Base-by-base conservation (phyloP, 2,113 vertebrate species). In the Marcusenius ussheri region DNA sequence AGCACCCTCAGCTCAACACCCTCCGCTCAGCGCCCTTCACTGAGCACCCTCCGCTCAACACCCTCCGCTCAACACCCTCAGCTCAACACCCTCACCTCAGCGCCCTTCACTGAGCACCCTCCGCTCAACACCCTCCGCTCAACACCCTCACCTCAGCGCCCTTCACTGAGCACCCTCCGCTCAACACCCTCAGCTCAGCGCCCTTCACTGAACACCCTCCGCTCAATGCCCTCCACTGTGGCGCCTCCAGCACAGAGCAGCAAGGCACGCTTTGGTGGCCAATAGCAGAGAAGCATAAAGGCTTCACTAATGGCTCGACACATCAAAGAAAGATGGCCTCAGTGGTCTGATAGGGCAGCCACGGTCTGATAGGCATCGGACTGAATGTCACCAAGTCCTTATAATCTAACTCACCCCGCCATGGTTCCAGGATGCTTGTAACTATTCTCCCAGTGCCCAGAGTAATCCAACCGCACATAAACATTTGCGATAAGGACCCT, bases 401-500 rank as follows among this genome's bases (percentile, higher is more conserved):
- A 51, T 46, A 17, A 45, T 50, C 11, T 24, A 21, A 31, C 21
- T 21, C 21, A 13, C 77, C n/a, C 77, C 27, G 45, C 45, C 39
- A 24, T 77, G 87, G 80, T 88, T 85, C 45, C 77, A 45, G 45
- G 46, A 90, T 74, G 74, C 74, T 10, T 53, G 74, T 62, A 62
- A 83, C 80, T 85, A 35, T 50, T 17, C 83, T 46, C 56, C 87
- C 91, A 92, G 89, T 91, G 90, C 74, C 90, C 88, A 89, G 87
- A 53, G 66, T 91, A 88, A 92, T 90, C 87, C 88, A 91, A 88
- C 90, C 89, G 89, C 62, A 89, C 87, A 74, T 85, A 89, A 88
- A 89, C 89, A 90, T 87, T 90, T 77, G 77, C 88, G 90, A 92
- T 92, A 92, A 92, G 91, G 89, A 87, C 46, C 39, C 31, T 80